A percentile compares a stretch with the other conserved stretches of the same genome.
phyloP scores from a whole-genome alignment of 53 echinoderm and acorn worm species.

The Glandiceps talaboti region DNA sequence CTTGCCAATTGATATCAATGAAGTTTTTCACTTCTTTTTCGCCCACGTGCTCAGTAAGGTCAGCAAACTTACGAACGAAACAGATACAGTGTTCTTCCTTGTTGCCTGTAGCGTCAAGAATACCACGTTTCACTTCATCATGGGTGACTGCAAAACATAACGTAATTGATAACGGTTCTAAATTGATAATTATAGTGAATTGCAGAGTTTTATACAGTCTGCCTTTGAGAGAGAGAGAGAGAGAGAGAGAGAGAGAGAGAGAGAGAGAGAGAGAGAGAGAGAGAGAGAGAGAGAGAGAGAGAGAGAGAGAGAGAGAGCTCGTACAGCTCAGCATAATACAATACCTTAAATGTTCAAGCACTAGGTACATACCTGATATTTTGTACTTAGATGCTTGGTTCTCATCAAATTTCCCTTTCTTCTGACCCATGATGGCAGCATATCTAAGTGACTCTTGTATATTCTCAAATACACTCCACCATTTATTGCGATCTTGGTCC shows the following conservation, averaged over 20 bases:
- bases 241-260: no score
- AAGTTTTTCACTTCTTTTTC: conserved; percentile 19
- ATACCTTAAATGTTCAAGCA: not conserved
- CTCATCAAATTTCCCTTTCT: not conserved
- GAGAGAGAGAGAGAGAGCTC: not conserved
- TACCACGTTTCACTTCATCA: conserved; percentile 26
- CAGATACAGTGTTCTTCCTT: conserved; percentile 27
- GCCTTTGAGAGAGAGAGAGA: no score
- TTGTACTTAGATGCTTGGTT: conserved; percentile 22
- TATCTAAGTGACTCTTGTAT: conserved; percentile 22
- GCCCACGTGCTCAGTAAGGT: conserved; percentile 12
- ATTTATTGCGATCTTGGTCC: conserved; percentile 17
- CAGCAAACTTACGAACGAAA: conserved; percentile 27
- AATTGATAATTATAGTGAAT: no score
- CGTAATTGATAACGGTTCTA: no score
- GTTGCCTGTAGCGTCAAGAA: conserved; percentile 10
- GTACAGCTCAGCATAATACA: not conserved
- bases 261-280: no score
- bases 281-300: no score
- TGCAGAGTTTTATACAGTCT: no score
- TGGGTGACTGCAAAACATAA: conserved; percentile 26
- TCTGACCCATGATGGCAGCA: conserved; percentile 13
- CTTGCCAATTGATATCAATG: conserved; percentile 20
- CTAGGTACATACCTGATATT: conserved; percentile 23
- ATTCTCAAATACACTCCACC: conserved; percentile 30